Conservation (phyloP, 2,797 vertebrate genomes). For the Sebastes minor region DNA sequence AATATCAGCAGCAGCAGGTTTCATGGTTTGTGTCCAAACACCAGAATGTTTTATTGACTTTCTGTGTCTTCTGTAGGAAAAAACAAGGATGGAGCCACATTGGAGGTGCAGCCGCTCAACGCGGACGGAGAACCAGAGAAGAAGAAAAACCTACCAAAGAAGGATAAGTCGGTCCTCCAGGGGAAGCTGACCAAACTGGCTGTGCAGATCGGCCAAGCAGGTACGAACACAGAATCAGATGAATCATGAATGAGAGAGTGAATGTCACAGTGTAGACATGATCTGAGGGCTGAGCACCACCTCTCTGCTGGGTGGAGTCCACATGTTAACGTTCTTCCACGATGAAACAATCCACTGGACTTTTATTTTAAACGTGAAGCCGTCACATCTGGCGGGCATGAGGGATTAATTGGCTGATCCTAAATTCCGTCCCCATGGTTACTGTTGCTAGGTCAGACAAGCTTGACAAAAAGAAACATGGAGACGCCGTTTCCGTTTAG, state of each 20-base stretch:
- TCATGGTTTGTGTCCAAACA: neutral
- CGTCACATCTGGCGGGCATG: too few species aligned
- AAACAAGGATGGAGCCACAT: constrained; percentile 86
- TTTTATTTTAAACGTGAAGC: too few species aligned
- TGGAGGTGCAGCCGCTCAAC: constrained; percentile 95
- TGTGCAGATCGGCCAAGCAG: constrained; percentile 98
- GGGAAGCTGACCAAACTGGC: constrained; percentile 98
- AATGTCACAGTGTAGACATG: neutral
- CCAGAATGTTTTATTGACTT: neutral
- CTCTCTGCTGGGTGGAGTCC: too few species aligned
- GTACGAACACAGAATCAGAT: constrained; percentile 67
- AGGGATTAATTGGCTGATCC: too few species aligned
- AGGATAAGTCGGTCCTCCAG: constrained; percentile 98
- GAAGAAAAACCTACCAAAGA: constrained; percentile 91
- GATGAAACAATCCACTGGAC: too few species aligned
- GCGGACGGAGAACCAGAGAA: constrained; percentile 87
- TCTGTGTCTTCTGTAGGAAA: constrained; percentile 79
- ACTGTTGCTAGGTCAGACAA: too few species aligned
- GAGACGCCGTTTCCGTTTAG: too few species aligned
- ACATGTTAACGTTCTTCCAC: too few species aligned
- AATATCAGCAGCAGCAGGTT: neutral
- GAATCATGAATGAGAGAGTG: too few species aligned
- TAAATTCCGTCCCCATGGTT: too few species aligned
- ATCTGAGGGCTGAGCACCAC: neutral
- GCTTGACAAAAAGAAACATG: too few species aligned